These are phyloP conservation scores for Psettodes erumei DNA, from an alignment of 2,113 vertebrate species.

Conservation along the genomic window DNA sequence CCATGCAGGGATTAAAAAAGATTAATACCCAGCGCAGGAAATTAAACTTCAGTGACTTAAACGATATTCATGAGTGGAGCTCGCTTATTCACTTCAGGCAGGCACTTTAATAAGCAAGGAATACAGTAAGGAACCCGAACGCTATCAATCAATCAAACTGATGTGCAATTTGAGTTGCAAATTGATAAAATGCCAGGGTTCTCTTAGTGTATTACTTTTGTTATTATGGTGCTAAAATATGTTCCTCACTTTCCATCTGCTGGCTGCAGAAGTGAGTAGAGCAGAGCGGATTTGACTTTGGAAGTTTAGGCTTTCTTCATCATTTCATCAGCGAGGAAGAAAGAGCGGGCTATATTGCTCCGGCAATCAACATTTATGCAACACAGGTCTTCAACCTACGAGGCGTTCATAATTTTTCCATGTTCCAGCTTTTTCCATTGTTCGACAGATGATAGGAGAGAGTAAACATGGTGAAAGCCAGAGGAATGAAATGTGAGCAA, in stretches of 20 bases:
- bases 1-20: constrained; percentile 79
- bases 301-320: constrained; percentile 10
- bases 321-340: constrained; percentile 17
- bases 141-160: constrained; percentile 81
- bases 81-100: constrained; percentile 74
- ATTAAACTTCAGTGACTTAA: constrained; percentile 83
- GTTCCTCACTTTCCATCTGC: constrained; percentile 29
- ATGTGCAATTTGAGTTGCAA: constrained; percentile 68
- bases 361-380: not conserved
- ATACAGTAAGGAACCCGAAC: constrained; percentile 69
- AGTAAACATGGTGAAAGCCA: constrained; percentile 17
- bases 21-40: constrained; percentile 84
- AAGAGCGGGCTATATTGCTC: not conserved
- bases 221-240: constrained; percentile 64
- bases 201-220: constrained; percentile 62
- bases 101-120: constrained; percentile 80
- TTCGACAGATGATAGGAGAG: constrained; percentile 6
- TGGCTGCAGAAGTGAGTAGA: constrained; percentile 32
- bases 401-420: not conserved
- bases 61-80: constrained; percentile 81
- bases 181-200: constrained; percentile 63
- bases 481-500: constrained; percentile 27
- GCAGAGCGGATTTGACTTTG: constrained; percentile 28
- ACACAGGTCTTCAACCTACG: not conserved
- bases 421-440: not conserved